phyloP scores from a whole-genome alignment of 1,140 invertebrate species.

The Palaemon carinicauda region DNA sequence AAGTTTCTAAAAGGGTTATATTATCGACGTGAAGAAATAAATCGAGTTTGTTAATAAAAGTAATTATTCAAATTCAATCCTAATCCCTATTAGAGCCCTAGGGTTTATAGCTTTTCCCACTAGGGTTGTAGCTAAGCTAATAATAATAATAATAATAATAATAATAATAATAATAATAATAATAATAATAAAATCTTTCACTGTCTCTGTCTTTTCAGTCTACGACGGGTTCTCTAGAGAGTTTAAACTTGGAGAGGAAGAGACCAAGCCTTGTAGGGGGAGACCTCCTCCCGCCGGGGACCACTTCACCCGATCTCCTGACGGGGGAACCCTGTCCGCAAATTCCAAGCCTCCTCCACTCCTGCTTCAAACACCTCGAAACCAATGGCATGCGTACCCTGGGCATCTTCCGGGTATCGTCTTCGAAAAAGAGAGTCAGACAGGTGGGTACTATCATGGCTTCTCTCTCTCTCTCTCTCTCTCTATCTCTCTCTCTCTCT shows the following conservation, averaged over 20 bases:
- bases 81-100: no score
- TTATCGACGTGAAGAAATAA: no score
- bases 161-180: no score
- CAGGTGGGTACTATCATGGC: slow-evolving; percentile 72
- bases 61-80: no score
- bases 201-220: slow-evolving; percentile 58
- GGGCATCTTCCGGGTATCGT: slow-evolving; percentile 88
- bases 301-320: slow-evolving; percentile 29
- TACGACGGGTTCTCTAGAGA: slow-evolving; percentile 77
- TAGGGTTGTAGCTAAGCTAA: no score
- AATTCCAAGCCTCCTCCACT: slow-evolving; percentile 71
- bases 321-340: slow-evolving; percentile 50
- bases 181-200: no score
- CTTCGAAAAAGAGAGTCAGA: slow-evolving; percentile 88
- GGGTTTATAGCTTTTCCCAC: no score
- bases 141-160: no score
- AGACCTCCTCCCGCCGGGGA: slow-evolving; percentile 56
- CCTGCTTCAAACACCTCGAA: slow-evolving; percentile 83
- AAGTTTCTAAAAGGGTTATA: no score
- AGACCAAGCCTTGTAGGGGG: slow-evolving; percentile 65
- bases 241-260: slow-evolving; percentile 70
- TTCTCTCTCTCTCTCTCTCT: not conserved
- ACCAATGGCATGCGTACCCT: slow-evolving; percentile 80
- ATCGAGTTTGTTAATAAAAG: no score
- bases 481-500: not conserved